A percentile compares a stretch with the other conserved stretches of the same genome.
These are phyloP conservation scores for Vespertilio murinus DNA, from an alignment of 2,797 vertebrate genomes.

Conservation along the genomic window DNA sequence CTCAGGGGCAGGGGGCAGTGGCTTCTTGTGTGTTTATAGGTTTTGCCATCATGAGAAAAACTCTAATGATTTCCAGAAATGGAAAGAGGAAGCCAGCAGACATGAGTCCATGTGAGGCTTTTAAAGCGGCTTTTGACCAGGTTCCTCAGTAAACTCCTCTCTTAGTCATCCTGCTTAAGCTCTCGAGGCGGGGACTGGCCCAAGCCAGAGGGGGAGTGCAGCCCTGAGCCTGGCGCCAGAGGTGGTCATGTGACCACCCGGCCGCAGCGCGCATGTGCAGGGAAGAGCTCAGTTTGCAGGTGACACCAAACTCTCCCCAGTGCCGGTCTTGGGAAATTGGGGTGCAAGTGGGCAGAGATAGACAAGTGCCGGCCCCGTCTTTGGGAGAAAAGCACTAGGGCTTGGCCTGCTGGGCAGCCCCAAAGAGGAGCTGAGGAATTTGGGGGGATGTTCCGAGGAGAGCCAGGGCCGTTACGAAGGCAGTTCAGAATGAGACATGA, in stretches of 20 bases:
- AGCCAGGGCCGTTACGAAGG: background rate
- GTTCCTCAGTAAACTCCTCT: background rate
- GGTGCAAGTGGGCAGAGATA: background rate
- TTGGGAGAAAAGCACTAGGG: background rate
- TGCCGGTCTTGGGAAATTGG: background rate
- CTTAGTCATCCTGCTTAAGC: background rate
- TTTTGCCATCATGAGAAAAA: background rate
- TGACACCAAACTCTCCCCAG: background rate
- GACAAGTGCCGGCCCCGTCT: background rate
- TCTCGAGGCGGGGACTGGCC: background rate
- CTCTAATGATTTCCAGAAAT: background rate
- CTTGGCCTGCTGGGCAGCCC: background rate
- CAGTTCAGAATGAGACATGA: background rate
- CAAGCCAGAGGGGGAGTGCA: background rate
- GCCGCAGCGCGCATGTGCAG: background rate
- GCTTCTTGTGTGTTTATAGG: background rate
- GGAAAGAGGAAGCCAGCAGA: background rate
- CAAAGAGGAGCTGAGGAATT: background rate
- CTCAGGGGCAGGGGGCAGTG: too few relatives aligned
- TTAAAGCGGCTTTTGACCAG: background rate
- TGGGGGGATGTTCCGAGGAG: background rate
- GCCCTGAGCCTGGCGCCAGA: background rate
- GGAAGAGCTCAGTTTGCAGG: background rate
- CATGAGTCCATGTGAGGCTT: background rate
- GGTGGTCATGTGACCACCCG: background rate